Percentiles rank a stretch among this genome's conserved stretches.
These are phyloP conservation scores for Ypsolopha sequella DNA, from an alignment of 2,888 invertebrate species.

Conservation along the genomic window DNA sequence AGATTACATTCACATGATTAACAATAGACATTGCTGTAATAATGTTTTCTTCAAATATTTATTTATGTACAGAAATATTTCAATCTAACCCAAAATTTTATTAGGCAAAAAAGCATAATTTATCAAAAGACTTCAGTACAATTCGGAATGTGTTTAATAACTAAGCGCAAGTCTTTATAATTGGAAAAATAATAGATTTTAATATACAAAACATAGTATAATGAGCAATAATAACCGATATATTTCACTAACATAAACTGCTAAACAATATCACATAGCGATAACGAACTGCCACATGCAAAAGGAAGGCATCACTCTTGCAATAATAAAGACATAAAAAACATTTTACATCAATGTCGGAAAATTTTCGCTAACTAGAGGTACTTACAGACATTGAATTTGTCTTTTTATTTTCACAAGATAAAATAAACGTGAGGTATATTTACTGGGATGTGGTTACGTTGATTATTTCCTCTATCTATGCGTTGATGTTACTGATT, in stretches of 20 bases:
- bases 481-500: no score
- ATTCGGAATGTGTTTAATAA: conserved; percentile 29
- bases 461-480: no score
- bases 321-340: conserved; percentile 7
- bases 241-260: background rate
- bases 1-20: background rate
- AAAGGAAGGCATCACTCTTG: conserved; percentile 5
- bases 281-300: conserved; percentile 3
- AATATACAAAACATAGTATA: background rate
- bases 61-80: conserved; percentile 4
- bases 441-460: no score
- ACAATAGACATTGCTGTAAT: conserved; percentile 28
- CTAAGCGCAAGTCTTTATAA: background rate
- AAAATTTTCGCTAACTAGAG: conserved; percentile 27
- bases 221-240: background rate
- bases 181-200: background rate
- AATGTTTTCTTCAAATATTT: conserved; percentile 15
- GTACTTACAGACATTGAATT: background rate
- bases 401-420: no score
- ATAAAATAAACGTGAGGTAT: no score
- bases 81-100: no score
- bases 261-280: background rate
- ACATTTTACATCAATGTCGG: conserved; percentile 24
- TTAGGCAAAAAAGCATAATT: no score
- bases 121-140: conserved; percentile 9